Percentiles rank a stretch among this genome's conserved stretches.
These are phyloP conservation scores for Typhlichthys eigenmanni DNA, from an alignment of 2,797 vertebrate species.

Conservation along the genomic window DNA sequence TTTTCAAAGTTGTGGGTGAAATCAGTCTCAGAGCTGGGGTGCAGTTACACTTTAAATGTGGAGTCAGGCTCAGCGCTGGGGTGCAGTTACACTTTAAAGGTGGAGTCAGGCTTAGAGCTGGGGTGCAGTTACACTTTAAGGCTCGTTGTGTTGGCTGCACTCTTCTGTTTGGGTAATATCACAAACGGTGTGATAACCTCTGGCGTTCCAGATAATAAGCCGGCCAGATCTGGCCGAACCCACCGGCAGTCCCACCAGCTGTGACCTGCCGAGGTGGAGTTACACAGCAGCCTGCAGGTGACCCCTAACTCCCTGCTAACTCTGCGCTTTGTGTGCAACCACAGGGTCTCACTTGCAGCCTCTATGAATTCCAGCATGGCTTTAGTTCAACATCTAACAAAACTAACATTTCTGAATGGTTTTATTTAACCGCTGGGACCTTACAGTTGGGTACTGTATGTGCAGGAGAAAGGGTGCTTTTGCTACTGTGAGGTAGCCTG, in stretches of 20 bases:
- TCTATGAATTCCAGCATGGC: conserved; percentile 11
- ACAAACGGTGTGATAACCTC: conserved; percentile 70
- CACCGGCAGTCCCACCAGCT: conserved; percentile 76
- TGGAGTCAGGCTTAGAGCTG: too few species aligned
- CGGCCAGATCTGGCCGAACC: conserved; percentile 62
- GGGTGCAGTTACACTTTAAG: background rate
- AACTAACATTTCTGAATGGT: conserved; percentile 1
- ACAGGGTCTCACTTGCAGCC: conserved; percentile 43
- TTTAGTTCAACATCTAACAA: conserved; percentile 34
- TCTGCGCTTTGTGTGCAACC: conserved; percentile 57
- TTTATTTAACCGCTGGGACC: conserved; percentile 32
- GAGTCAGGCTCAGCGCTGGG: too few species aligned
- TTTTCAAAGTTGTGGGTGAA: too few species aligned
- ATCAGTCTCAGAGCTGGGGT: too few species aligned
- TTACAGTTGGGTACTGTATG: conserved; percentile 7
- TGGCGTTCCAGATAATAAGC: conserved; percentile 80
- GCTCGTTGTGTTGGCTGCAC: conserved; percentile 29
- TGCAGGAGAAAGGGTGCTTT: conserved; percentile 27
- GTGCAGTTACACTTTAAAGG: too few species aligned
- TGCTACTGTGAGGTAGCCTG: conserved; percentile 8
- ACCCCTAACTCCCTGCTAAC: conserved; percentile 48
- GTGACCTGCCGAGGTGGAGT: conserved; percentile 75
- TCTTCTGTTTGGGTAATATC: conserved; percentile 59
- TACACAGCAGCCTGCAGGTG: conserved; percentile 75
- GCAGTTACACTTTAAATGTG: too few species aligned